Percentiles rank a stretch among this genome's conserved stretches.
phyloP scores from a whole-genome alignment of 2,888 invertebrate genomes.

The Coelinius sp. region DNA sequence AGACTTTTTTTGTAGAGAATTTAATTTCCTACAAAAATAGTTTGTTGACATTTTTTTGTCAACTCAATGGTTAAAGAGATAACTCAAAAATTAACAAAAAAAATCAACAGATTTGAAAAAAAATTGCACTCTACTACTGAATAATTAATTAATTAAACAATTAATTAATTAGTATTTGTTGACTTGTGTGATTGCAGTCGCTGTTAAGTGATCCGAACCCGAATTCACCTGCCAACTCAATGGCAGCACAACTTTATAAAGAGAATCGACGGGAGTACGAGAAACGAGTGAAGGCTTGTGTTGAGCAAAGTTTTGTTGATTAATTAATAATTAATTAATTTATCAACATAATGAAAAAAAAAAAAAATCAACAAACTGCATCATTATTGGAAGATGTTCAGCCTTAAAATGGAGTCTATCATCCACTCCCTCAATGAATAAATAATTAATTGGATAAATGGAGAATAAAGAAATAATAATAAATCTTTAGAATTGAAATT shows the following conservation, averaged over 20 bases:
- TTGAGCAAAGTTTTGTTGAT: conserved; percentile 99
- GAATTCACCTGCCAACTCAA: conserved; percentile 98
- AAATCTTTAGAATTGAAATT: background rate
- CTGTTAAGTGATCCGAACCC: conserved; percentile 99
- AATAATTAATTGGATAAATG: conserved; percentile 24
- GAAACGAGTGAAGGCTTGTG: conserved; percentile 99
- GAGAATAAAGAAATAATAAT: conserved; percentile 29
- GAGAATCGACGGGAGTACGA: conserved; percentile 99
- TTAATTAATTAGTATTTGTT: conserved; percentile 39
- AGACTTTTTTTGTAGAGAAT: too few species aligned
- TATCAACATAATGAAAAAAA: conserved; percentile 43
- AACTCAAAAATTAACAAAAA: too few species aligned
- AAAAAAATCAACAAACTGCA: conserved; percentile 40
- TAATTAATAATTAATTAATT: conserved; percentile 72
- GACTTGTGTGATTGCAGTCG: conserved; percentile 82
- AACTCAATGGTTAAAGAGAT: too few species aligned
- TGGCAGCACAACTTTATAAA: conserved; percentile 99
- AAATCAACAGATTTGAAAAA: too few species aligned
- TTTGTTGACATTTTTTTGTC: too few species aligned
- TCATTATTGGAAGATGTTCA: conserved; percentile 57
- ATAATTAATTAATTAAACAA: background rate
- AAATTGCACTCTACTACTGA: too few species aligned
- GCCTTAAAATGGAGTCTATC: conserved; percentile 66
- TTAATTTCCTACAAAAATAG: too few species aligned
- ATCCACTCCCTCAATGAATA: conserved; percentile 59